phyloP scores from a whole-genome alignment of 2,797 vertebrate species.

The Lophotriccus pileatus region DNA sequence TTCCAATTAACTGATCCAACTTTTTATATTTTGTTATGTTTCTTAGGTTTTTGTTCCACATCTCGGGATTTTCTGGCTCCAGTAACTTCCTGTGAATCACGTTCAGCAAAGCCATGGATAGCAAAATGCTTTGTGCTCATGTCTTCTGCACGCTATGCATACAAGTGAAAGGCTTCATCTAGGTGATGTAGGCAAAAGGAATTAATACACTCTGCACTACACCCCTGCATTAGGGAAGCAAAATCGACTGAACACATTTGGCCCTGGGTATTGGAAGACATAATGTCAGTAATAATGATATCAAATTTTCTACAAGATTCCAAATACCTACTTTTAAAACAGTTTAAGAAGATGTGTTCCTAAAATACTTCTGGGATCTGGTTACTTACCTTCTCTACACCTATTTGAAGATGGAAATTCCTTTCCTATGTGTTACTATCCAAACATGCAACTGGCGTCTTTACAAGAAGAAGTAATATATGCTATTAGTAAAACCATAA shows the following conservation, averaged over 20 bases:
- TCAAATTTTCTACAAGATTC: background rate
- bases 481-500: background rate
- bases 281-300: background rate
- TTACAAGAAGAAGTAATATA: background rate
- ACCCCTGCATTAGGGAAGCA: background rate
- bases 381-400: background rate
- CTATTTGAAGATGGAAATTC: background rate
- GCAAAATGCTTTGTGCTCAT: background rate
- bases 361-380: background rate
- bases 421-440: background rate
- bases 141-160: background rate
- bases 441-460: background rate
- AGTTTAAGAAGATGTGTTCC: background rate
- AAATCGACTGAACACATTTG: background rate
- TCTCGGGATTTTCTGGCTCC: background rate
- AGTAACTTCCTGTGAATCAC: background rate
- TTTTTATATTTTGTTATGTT: background rate
- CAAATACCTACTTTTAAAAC: background rate
- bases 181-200: background rate
- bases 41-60: background rate
- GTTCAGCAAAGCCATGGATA: background rate
- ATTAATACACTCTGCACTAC: background rate
- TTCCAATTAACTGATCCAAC: background rate
- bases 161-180: background rate
- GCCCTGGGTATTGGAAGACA: background rate